Evolutionary conservation across 2,113 vertebrate genomes (phyloP).

Genomic region (Gadus macrocephalus): DNA sequence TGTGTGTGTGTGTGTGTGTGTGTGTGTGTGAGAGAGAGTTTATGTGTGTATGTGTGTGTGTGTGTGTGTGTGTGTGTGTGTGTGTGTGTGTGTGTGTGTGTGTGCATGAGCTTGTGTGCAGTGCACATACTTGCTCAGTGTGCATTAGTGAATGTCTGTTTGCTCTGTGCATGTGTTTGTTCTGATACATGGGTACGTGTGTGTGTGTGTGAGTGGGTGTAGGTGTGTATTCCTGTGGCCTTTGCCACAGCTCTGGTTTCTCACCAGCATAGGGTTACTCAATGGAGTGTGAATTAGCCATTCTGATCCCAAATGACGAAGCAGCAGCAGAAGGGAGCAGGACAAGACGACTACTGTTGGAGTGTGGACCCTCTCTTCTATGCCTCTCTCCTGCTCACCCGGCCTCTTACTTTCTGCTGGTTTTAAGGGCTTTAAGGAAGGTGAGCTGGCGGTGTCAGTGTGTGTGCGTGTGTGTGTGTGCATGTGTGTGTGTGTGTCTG

Average conservation of each 20-base stretch:
- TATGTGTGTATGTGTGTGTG: constrained; percentile 14
- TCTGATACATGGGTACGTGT: constrained; percentile 11
- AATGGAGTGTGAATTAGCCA: constrained; percentile 50
- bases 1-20: not conserved
- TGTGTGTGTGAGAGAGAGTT: constrained; percentile 20
- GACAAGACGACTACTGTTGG: constrained; percentile 9
- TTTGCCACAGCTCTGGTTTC: constrained; percentile 68
- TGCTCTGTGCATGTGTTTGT: constrained; percentile 7
- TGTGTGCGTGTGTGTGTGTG: not conserved
- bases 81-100: constrained; percentile 32
- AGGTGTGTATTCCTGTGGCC: constrained; percentile 25
- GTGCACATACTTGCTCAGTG: constrained; percentile 1
- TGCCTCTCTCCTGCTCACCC: not conserved
- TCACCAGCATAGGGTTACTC: constrained; percentile 67
- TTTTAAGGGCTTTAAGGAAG: constrained; percentile 22
- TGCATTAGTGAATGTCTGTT: constrained; percentile 9
- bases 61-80: constrained; percentile 28
- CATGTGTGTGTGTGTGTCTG: too few relatives aligned
- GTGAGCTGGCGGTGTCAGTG: constrained; percentile 35
- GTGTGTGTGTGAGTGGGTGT: constrained; percentile 12
- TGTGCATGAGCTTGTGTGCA: not conserved
- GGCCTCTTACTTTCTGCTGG: not conserved
- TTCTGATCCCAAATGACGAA: constrained; percentile 50
- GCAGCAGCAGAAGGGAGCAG: constrained; percentile 34
- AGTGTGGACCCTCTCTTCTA: not conserved